Conservation (phyloP, 92 coral and sea anemone genomes). For the Paragorgia papillata region DNA sequence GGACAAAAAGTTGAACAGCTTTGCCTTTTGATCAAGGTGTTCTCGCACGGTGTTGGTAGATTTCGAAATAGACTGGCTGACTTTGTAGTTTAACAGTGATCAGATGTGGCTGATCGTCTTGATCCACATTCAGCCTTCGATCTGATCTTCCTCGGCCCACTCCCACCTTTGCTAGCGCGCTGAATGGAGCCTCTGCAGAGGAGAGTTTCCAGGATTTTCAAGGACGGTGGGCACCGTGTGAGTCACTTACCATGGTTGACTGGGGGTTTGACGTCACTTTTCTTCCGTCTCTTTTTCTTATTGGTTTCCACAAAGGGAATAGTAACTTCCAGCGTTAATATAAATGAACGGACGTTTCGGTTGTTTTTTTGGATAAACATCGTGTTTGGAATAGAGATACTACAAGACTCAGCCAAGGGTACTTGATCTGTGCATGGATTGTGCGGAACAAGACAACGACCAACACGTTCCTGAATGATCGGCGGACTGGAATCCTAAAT, state of each 20-base stretch:
- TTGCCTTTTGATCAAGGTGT: no score
- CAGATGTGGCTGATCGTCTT: no score
- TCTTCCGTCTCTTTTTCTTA: constrained; percentile 59
- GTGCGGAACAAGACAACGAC: constrained; percentile 87
- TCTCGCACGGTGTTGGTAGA: no score
- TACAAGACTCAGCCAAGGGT: constrained; percentile 75
- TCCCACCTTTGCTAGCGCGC: no score
- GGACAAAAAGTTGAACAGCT: no score
- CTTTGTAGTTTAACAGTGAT: no score
- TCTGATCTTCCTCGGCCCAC: no score
- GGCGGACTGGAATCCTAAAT: constrained; percentile 79
- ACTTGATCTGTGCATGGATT: constrained; percentile 91
- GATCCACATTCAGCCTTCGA: no score
- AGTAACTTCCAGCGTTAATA: constrained; percentile 83
- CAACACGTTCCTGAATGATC: constrained; percentile 77
- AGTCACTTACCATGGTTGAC: constrained; percentile 28
- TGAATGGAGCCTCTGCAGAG: no score
- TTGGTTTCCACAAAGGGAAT: constrained; percentile 78
- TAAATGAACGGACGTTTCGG: constrained; percentile 68
- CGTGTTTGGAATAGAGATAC: constrained; percentile 80
- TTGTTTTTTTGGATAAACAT: constrained; percentile 69
- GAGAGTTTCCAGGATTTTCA: no score
- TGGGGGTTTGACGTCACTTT: constrained; percentile 18
- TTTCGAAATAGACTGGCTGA: no score
- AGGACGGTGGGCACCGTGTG: no score